phyloP scores from a whole-genome alignment of 2,113 vertebrate species.

The Pluvianellus socialis region DNA sequence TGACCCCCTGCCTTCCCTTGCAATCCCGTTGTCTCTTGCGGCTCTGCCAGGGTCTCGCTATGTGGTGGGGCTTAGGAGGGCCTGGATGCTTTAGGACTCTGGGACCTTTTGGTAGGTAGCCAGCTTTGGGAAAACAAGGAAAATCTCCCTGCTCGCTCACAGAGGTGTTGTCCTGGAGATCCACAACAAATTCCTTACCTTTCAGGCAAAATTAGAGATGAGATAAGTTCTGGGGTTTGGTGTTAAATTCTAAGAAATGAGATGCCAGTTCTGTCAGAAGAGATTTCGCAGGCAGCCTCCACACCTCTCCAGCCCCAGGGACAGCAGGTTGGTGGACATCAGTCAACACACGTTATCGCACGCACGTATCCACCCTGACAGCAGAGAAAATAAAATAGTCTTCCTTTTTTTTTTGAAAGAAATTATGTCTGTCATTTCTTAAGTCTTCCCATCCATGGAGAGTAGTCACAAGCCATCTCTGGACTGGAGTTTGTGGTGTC shows the following conservation, averaged over 20 bases:
- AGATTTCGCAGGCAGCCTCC: not conserved
- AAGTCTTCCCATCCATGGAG: not conserved
- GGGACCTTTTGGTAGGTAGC: not conserved
- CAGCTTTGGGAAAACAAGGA: not conserved
- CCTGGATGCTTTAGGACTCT: not conserved
- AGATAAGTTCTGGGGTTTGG: not conserved
- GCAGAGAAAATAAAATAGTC: not conserved
- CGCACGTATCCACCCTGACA: not conserved
- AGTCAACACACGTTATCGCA: accelerated
- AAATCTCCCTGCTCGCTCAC: not conserved
- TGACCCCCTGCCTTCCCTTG: not conserved
- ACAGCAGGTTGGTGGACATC: accelerated
- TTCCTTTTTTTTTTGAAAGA: not conserved
- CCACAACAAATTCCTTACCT: not conserved
- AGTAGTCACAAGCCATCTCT: not conserved
- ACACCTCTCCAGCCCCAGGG: not conserved
- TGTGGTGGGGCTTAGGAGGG: not conserved
- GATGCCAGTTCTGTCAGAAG: not conserved
- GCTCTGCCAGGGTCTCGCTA: not conserved
- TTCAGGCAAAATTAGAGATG: not conserved
- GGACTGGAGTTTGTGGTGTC: not conserved
- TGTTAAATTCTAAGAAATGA: not conserved
- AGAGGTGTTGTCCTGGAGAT: not conserved
- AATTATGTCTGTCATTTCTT: not conserved
- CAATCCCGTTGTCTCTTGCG: not conserved